Base-by-base conservation (phyloP, 2,113 vertebrate species). In the Nipponia nippon region DNA sequence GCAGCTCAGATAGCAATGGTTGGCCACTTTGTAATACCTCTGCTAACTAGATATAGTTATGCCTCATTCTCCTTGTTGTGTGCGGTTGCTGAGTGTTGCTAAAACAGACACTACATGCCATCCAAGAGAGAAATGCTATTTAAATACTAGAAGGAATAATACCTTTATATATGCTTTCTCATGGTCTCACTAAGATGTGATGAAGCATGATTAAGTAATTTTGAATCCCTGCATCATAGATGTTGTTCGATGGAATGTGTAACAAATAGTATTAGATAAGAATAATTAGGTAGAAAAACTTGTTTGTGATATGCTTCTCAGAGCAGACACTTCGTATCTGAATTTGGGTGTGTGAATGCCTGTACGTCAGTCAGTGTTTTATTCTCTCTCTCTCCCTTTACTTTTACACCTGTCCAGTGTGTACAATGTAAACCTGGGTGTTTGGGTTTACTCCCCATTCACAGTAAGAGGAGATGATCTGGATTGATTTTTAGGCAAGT, bases 231-330 rank as follows among this genome's bases (percentile, higher is more conserved):
- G 70, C 36, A 12, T 91, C 62, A 52, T 65, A 50, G 78, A 72
- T 87, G 34, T n/a, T 59, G 17, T 71, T 89, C 1, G 0, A 30
- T 87, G 58, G 27, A 94, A 69, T 79, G 61, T 65, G 34, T 87
- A 94, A 56, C 61, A 89, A 89, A 76, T 63, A 66, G 16, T 91
- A 75, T 91, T 89, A 75, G 36, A 62, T 82, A 44, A 95, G 56
- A 93, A 50, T 72, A 87, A 91, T 91, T 71, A 91, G 36, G 84
- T 72, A 87, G 91, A 91, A 89, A 95, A 95, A 87, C 91, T 93
- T 78, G 73, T 96, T 96, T 83, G 78, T 67, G 49, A 69, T 89
- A 52, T 76, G 21, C 69, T 91, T 79, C 58, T 82, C 27, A 13
- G 34, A 59, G 82, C 87, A 91, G 84, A 75, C 36, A 61, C 16